A percentile compares a stretch with the other conserved stretches of the same genome.
phyloP scores from a whole-genome alignment of 2,113 vertebrate species.

The Synchiropus splendidus region DNA sequence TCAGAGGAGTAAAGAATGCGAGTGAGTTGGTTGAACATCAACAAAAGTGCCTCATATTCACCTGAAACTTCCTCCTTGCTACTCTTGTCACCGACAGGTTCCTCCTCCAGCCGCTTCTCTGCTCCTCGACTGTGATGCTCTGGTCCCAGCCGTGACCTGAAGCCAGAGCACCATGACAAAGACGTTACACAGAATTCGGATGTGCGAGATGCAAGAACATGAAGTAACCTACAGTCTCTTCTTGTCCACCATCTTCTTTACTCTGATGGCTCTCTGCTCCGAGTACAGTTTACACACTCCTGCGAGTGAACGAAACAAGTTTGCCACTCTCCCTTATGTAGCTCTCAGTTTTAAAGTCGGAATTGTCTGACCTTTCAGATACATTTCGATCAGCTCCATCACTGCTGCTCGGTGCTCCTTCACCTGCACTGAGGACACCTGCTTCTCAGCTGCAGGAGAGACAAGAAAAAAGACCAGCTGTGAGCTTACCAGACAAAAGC shows the following conservation, averaged over 20 bases:
- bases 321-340: slow-evolving; percentile 1
- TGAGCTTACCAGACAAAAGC: not conserved
- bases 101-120: slow-evolving; percentile 66
- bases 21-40: no score
- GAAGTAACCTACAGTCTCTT: slow-evolving; percentile 80
- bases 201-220: not conserved
- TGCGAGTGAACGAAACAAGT: slow-evolving; percentile 32
- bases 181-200: not conserved
- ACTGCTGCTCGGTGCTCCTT: slow-evolving; percentile 84
- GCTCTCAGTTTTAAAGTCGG: not conserved
- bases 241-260: slow-evolving; percentile 90
- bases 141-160: slow-evolving; percentile 82
- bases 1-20: no score
- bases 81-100: slow-evolving; percentile 62
- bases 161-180: slow-evolving; percentile 1
- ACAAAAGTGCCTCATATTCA: no score
- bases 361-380: slow-evolving; percentile 78
- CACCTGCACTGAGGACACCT: slow-evolving; percentile 73
- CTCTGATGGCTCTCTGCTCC: slow-evolving; percentile 89
- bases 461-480: not conserved
- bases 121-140: slow-evolving; percentile 67
- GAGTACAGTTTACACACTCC: slow-evolving; percentile 95
- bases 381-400: slow-evolving; percentile 82
- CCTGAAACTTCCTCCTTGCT: no score
- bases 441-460: slow-evolving; percentile 69